Evolutionary conservation across 2,113 vertebrate genomes (phyloP).

Genomic region (Cygnus buccinator): DNA sequence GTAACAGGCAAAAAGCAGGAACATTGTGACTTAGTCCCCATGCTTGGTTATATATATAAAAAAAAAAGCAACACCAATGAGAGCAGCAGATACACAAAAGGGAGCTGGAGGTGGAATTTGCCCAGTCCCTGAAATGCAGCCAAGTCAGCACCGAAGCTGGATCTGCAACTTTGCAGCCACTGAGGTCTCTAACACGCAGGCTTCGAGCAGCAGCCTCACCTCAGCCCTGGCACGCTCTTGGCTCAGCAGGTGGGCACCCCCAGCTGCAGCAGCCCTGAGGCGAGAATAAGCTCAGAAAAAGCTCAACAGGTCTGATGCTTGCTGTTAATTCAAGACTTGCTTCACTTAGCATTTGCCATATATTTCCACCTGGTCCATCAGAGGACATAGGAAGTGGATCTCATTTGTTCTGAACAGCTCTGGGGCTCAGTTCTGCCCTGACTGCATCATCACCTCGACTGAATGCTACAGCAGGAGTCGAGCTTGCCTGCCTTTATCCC

Average conservation of each 20-base stretch:
- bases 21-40: neutral
- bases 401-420: neutral
- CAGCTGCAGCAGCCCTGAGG: neutral
- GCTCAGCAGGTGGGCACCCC: neutral
- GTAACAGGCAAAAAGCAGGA: neutral
- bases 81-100: neutral
- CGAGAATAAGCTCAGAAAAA: neutral
- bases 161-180: neutral
- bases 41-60: neutral
- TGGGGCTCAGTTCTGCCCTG: neutral
- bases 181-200: accelerated
- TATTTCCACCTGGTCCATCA: neutral
- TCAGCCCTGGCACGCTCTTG: accelerated
- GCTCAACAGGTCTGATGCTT: neutral
- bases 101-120: neutral
- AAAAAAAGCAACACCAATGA: neutral
- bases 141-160: accelerated
- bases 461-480: neutral
- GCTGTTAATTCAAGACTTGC: neutral
- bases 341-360: neutral
- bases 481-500: neutral
- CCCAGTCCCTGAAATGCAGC: neutral
- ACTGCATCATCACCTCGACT: neutral
- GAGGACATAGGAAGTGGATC: neutral
- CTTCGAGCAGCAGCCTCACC: neutral